Percentiles rank a stretch among this genome's conserved stretches.
These are phyloP conservation scores for Incurvaria masculella DNA, from an alignment of 2,888 invertebrate species.

Conservation along the genomic window DNA sequence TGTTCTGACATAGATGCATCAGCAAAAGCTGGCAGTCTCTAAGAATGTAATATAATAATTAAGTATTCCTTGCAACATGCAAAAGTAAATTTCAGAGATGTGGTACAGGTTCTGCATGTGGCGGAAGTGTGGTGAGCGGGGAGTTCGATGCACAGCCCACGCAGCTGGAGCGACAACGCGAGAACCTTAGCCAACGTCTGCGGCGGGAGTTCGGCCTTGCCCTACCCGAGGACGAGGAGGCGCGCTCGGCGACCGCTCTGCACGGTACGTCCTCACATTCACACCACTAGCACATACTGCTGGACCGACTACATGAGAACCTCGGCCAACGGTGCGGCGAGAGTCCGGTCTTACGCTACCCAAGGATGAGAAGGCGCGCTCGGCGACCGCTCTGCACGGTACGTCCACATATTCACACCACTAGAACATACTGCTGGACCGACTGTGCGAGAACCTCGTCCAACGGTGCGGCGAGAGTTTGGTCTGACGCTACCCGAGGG, in stretches of 20 bases:
- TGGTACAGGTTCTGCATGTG: not conserved
- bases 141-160: slow-evolving; percentile 85
- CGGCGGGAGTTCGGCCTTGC: slow-evolving; percentile 78
- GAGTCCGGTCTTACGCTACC: too few species aligned
- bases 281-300: too few species aligned
- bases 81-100: too few species aligned
- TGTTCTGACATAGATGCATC: too few species aligned
- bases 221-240: slow-evolving; percentile 65
- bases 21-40: too few species aligned
- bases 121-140: slow-evolving; percentile 30
- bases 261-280: slow-evolving; percentile 18
- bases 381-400: too few species aligned
- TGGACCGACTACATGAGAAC: not conserved
- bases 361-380: too few species aligned
- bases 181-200: slow-evolving; percentile 82
- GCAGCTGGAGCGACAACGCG: slow-evolving; percentile 79
- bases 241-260: slow-evolving; percentile 47
- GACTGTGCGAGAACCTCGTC: slow-evolving; percentile 6
- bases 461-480: slow-evolving; percentile 54
- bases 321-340: slow-evolving; percentile 3
- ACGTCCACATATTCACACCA: too few species aligned
- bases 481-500: slow-evolving; percentile 70
- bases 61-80: too few species aligned
- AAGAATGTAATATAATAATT: too few species aligned
- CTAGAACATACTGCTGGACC: too few species aligned